A percentile compares a stretch with the other conserved stretches of the same genome.
Evolutionary conservation across 2,888 invertebrate species (phyloP).

Genomic region (Hirtodrosophila confusa): DNA sequence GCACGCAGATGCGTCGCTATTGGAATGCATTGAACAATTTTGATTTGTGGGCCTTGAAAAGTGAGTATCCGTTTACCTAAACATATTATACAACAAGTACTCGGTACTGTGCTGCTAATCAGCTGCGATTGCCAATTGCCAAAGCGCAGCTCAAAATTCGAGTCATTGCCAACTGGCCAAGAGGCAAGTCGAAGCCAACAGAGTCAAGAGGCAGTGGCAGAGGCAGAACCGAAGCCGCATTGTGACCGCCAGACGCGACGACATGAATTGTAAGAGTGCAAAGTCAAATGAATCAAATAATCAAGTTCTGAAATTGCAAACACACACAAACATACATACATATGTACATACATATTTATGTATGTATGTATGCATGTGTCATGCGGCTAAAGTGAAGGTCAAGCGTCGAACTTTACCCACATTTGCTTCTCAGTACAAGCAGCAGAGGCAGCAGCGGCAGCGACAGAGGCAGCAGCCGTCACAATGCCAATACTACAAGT

Average conservation of each 20-base stretch:
- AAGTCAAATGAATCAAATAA: constrained; percentile 73
- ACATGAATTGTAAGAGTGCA: constrained; percentile 76
- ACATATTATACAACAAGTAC: not conserved
- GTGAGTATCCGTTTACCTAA: constrained; percentile 72
- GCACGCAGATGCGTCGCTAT: constrained; percentile 77
- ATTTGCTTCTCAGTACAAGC: constrained; percentile 41
- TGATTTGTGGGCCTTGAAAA: constrained; percentile 83
- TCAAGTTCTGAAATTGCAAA: constrained; percentile 66
- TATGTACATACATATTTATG: constrained; percentile 4
- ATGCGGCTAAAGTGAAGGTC: constrained; percentile 73
- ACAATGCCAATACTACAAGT: constrained; percentile 49
- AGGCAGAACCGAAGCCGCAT: constrained; percentile 28
- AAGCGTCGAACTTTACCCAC: constrained; percentile 81
- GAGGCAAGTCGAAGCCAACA: constrained; percentile 28
- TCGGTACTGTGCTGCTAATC: constrained; percentile 7
- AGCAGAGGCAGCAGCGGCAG: constrained; percentile 31
- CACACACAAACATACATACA: constrained; percentile 20
- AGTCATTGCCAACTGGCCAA: constrained; percentile 73
- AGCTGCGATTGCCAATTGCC: constrained; percentile 8
- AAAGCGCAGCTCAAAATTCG: constrained; percentile 48
- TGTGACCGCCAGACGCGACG: constrained; percentile 72
- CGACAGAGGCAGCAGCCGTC: constrained; percentile 23
- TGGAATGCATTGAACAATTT: constrained; percentile 80
- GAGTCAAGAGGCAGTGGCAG: constrained; percentile 20
- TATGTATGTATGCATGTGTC: constrained; percentile 33